A percentile compares a stretch with the other conserved stretches of the same genome.
Evolutionary conservation across 2,797 vertebrate species (phyloP).

Genomic region (Taenioides sp.): DNA sequence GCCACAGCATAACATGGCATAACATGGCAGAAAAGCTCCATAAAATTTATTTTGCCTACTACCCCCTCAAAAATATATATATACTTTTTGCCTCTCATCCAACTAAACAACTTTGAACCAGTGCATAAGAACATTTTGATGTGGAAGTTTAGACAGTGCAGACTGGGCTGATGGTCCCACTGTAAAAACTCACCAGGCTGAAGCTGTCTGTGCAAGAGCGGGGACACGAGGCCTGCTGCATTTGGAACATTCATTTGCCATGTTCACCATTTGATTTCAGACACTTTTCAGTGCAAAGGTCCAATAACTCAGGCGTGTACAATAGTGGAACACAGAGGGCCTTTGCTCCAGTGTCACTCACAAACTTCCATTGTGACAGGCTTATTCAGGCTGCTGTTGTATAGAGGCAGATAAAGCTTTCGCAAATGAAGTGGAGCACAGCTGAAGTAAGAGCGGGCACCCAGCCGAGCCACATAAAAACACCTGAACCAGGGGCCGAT

Average conservation of each 20-base stretch:
- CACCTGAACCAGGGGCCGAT: constrained; percentile 71
- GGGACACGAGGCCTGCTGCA: constrained; percentile 27
- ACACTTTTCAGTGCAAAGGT: constrained; percentile 54
- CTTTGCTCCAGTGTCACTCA: constrained; percentile 80
- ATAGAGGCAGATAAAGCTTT: constrained; percentile 56
- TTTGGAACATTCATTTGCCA: constrained; percentile 66
- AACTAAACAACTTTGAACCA: no score
- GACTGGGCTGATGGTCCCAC: no score
- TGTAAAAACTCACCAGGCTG: no score
- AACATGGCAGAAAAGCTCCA: no score
- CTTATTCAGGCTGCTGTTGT: constrained; percentile 69
- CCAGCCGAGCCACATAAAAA: constrained; percentile 63
- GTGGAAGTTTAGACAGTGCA: no score
- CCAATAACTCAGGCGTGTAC: constrained; percentile 60
- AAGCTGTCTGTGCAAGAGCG: no score
- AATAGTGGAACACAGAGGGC: constrained; percentile 64
- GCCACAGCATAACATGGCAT: no score
- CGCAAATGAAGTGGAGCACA: constrained; percentile 82
- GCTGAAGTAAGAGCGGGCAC: constrained; percentile 75
- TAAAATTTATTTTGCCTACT: no score
- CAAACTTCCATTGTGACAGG: constrained; percentile 66
- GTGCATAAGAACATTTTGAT: no score
- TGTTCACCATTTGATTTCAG: constrained; percentile 60
- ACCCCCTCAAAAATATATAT: no score
- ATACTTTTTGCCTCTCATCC: no score